Base-by-base conservation (phyloP, 2,888 invertebrate species). In the Monopis laevigella region DNA sequence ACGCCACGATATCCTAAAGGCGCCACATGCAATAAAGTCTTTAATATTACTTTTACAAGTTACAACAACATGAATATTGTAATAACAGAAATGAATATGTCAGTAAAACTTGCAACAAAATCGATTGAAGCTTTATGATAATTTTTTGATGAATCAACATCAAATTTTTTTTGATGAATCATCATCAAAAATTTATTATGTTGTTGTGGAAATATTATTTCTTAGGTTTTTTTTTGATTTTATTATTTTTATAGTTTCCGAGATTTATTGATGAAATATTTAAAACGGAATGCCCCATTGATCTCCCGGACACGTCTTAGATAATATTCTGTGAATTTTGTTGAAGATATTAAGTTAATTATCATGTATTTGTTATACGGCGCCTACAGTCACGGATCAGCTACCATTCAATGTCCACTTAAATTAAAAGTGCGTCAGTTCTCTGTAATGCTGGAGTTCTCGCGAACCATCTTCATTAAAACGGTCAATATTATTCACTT, bases 361-460 rank as follows among this genome's bases (percentile, higher is more conserved):
- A 69, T 68, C 65, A 67, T 73, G 70, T 67, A 65, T 64, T 39
- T 72, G 71, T 77, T 75, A n/a, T 67, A 57, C 59, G 77, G 77
- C 77, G 74, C 72, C 77, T 65, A 60, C 62, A 64, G 65, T 66
- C 64, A 61, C 58, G 59, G 52, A 57, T 58, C 57, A 65, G 60
- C 65, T 62, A 51, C 58, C 62, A 61, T 61, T 51, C 65, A 62
- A 62, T 62, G 67, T 61, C 58, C 59, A 66, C 64, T 65, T 65
- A 57, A 57, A 60, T 59, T 65, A 41, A 58, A 52, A 56, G 52
- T 58, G 21, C 58, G 58, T 54, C 55, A 51, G 53, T 53, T 50
- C 28, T 40, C 19, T 36, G 39, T 34, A 26, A 39, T 32, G 32
- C 10, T 5, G 34, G 12, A 36, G 21, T 16, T 12, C 17, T n/a